Base-by-base conservation (phyloP, 1,140 invertebrate genomes). In the Musca domestica region DNA sequence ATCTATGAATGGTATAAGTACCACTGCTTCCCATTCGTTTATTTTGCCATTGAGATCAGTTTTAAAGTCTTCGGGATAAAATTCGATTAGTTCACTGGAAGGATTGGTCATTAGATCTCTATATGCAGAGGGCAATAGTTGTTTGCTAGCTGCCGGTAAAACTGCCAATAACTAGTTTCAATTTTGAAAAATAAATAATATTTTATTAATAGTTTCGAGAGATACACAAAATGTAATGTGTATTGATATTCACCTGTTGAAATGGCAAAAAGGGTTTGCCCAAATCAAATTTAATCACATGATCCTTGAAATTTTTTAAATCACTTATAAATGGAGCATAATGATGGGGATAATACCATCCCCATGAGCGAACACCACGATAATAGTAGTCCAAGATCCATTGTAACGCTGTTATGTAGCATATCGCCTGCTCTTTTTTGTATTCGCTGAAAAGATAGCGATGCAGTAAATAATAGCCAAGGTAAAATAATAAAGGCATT, bases 351-450 rank as follows among this genome's bases (percentile, higher is more conserved):
- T 97, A 99, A 82, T 88, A 98, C 96, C 96, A 99, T 20, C 94
- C 94, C 97, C 97, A 99, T 1, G 94, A 97, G 34, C 91, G 91
- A 56, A 95, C 95, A 23, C 97, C 96, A 73, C 96, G 90, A 82
- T 97, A 99, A 81, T 99, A 99, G 83, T 99, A 99, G 76, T 92
- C 87, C 4, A 99, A 83, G 77, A 96, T 96, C 97, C 97, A 99
- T 74, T 99, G 96, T 66, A 99, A 90, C 0, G 95, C 96, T 65
- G 88, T 85, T 7, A 99, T 90, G 82, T 98, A 99, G 56, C 92
- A 89, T 76, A 90, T 88, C 1, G 92, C 93, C 82, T 97, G 92
- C n/a, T 88, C 87, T 56, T 86, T 83, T 71, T 96, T 77, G 12
- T 94, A 89, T 71, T 92, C 89, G 2, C 91, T 92, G 71, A 67